Evolutionary conservation across 1,140 invertebrate genomes (phyloP).

Genomic region (Rhizoglyphus robini): DNA sequence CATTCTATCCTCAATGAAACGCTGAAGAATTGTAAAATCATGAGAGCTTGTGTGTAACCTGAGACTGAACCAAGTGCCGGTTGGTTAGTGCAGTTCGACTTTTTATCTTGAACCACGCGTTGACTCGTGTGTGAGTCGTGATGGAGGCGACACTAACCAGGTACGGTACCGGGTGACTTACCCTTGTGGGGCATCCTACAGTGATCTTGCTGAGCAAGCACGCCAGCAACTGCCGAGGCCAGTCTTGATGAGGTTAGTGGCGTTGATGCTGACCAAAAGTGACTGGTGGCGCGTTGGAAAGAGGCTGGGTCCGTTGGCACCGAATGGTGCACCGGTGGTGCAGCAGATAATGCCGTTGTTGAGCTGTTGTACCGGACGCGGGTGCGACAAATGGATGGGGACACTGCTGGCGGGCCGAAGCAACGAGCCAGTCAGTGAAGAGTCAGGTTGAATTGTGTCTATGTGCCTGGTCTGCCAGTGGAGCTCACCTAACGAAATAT

Average conservation of each 20-base stretch:
- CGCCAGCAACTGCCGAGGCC: slow-evolving; percentile 12
- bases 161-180: slow-evolving; percentile 7
- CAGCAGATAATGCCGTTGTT: slow-evolving; percentile 3
- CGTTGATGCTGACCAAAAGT: slow-evolving; percentile 11
- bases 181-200: slow-evolving; percentile 20
- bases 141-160: too few species aligned
- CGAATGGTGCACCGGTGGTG: not conserved
- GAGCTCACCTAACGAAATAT: too few species aligned
- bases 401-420: not conserved
- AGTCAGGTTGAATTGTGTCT: too few species aligned
- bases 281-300: not conserved
- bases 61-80: too few species aligned
- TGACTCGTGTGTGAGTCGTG: too few species aligned
- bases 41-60: too few species aligned
- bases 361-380: not conserved
- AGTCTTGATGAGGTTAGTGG: slow-evolving; percentile 12
- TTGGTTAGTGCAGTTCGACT: too few species aligned
- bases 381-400: not conserved
- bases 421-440: too few species aligned
- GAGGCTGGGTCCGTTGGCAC: not conserved
- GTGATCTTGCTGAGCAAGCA: slow-evolving; percentile 13
- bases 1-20: too few species aligned
- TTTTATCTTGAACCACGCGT: too few species aligned
- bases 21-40: too few species aligned
- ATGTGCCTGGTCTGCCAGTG: too few species aligned